Conservation (phyloP, 2,113 vertebrate species). For the Columbina picui region DNA sequence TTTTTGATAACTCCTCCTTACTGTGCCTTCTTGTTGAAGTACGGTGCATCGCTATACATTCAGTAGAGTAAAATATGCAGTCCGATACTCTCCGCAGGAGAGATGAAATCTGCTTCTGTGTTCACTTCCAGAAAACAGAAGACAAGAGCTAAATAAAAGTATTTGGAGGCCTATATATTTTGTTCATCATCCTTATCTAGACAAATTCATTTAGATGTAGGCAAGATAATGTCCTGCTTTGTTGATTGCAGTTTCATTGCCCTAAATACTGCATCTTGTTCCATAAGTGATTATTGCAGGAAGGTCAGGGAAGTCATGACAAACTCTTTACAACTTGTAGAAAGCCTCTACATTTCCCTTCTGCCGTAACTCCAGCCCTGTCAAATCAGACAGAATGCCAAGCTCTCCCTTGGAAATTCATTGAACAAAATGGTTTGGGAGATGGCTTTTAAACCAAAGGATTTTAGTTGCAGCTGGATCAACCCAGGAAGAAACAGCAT, state of each 20-base stretch:
- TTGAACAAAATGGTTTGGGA: not conserved
- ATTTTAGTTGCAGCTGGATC: not conserved
- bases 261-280: conserved; percentile 12
- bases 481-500: not conserved
- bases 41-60: not conserved
- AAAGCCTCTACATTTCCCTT: not conserved
- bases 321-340: not conserved
- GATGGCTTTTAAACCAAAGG: not conserved
- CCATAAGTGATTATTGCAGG: not conserved
- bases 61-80: not conserved
- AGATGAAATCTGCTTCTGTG: not conserved
- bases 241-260: not conserved
- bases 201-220: conserved; percentile 31
- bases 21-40: not conserved
- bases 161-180: not conserved
- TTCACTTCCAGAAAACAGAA: not conserved
- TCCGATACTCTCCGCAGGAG: not conserved
- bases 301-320: not conserved
- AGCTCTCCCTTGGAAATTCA: not conserved
- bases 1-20: not conserved
- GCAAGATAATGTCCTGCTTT: not conserved
- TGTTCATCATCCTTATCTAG: conserved; percentile 3
- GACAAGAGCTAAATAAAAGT: not conserved
- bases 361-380: not conserved
- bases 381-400: not conserved